A percentile compares a stretch with the other conserved stretches of the same genome.
Conservation (phyloP, 2,113 vertebrate genomes). For the Solea solea region DNA sequence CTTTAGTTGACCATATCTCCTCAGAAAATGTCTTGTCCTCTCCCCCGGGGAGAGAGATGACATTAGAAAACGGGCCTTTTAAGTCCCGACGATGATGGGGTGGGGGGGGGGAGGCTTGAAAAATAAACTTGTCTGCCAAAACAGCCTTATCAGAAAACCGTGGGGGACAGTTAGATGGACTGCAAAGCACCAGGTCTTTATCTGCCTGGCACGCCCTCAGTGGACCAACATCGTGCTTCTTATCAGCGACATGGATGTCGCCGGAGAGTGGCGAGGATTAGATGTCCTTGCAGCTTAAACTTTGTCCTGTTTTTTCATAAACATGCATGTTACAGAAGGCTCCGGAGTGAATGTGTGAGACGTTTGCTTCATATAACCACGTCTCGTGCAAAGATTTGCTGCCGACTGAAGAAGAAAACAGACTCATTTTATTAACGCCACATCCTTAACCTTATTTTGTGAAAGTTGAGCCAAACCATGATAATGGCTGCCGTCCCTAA, state of each 20-base stretch:
- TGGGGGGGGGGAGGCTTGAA: constrained; percentile 37
- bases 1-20: constrained; percentile 50
- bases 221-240: constrained; percentile 56
- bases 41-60: constrained; percentile 37
- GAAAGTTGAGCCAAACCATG: constrained; percentile 15
- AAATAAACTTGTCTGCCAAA: constrained; percentile 66
- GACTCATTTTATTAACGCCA: constrained; percentile 2
- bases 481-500: constrained; percentile 6
- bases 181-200: constrained; percentile 71
- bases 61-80: constrained; percentile 56
- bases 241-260: constrained; percentile 67
- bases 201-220: constrained; percentile 68
- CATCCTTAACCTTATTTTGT: constrained; percentile 8
- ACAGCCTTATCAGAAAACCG: constrained; percentile 73
- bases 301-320: constrained; percentile 39
- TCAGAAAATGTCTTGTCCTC: constrained; percentile 42
- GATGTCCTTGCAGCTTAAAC: constrained; percentile 62
- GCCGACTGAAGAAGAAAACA: constrained; percentile 12
- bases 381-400: not conserved
- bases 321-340: constrained; percentile 31
- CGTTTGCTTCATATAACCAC: constrained; percentile 11
- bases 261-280: constrained; percentile 66
- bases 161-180: constrained; percentile 73
- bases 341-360: not conserved
- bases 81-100: constrained; percentile 29